phyloP scores from a whole-genome alignment of 2,888 invertebrate genomes.

The Phalera bucephala region DNA sequence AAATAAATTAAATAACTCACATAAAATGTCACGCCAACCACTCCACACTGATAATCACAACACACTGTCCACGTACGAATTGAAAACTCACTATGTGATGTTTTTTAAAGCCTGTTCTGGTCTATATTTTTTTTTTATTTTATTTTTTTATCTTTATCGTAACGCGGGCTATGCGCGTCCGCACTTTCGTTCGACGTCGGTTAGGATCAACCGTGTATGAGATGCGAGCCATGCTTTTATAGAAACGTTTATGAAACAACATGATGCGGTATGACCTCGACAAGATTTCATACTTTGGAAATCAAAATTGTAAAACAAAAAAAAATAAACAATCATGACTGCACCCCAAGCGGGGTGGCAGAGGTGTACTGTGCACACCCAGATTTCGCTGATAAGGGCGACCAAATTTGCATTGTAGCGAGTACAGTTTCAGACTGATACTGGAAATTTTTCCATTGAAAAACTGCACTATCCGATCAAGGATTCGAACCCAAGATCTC shows the following conservation, averaged over 20 bases:
- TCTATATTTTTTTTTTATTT: conserved; percentile 14
- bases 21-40: conserved; percentile 33
- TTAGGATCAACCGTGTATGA: conserved; percentile 33
- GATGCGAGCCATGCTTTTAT: conserved; percentile 32
- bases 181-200: conserved; percentile 27
- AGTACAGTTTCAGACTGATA: too few species aligned
- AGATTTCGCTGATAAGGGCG: too few species aligned
- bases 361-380: too few species aligned
- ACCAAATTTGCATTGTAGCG: too few species aligned
- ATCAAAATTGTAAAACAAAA: too few species aligned
- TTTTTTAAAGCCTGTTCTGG: conserved; percentile 19
- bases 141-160: conserved; percentile 8
- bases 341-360: too few species aligned
- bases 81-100: conserved; percentile 19
- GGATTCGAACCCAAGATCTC: too few species aligned
- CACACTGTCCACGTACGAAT: conserved; percentile 35
- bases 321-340: too few species aligned
- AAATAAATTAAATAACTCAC: conserved; percentile 26
- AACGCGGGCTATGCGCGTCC: conserved; percentile 14
- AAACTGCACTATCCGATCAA: too few species aligned
- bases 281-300: conserved; percentile 16
- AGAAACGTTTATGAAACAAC: conserved; percentile 39
- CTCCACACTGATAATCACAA: conserved; percentile 39
- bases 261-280: conserved; percentile 22
- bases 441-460: too few species aligned